Base-by-base conservation (phyloP, 2,797 vertebrate species). In the Odontamblyopus rebecca region DNA sequence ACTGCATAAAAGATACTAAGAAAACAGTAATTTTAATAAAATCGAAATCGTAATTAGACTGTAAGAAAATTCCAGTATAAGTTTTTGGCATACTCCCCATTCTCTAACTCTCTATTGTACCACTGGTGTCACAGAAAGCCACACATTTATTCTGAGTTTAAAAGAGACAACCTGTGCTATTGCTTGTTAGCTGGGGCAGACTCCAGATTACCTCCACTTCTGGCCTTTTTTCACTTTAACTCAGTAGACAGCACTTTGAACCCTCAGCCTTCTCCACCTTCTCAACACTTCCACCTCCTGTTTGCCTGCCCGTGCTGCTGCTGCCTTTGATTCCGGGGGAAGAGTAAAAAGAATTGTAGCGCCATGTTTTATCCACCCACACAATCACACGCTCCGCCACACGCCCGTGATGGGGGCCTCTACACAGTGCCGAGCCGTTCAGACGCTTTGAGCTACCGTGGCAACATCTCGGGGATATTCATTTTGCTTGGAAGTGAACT, bases 221-320 rank as follows among this genome's bases (percentile, higher is more conserved):
- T 80, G 71, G 64, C 69, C 70, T 84, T 82, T 72, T 70, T 78
- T 82, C 73, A 56, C 75, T 84, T 77, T 74, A 76, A 73, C 78
- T 76, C 67, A 61, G 71, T 85, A 82, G 78, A 84, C 76, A 74
- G 77, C 72, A 67, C 82, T 85, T 88, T 89, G 27, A 86, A 82
- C 83, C 86, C 71, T 66, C 81, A 74, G 73, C 72, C 72, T 75
- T 62, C 84, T 77, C 81, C 76, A 54, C 81, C 83, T 93, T 88
- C 92, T 73, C 82, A 59, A 82, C 68, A 86, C 65, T 80, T 85
- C 83, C 81, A 80, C 68, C 73, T 81, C 82, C 87, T 77, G 82
- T 81, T 85, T 86, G 82, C 87, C 80, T 86, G 83, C 78, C 71
- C 50, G 61, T 6, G 70, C 18, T 29, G 74, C 9, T 71, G 76